Evolutionary conservation across 2,797 vertebrate genomes (phyloP).

Genomic region (Dallia pectoralis): DNA sequence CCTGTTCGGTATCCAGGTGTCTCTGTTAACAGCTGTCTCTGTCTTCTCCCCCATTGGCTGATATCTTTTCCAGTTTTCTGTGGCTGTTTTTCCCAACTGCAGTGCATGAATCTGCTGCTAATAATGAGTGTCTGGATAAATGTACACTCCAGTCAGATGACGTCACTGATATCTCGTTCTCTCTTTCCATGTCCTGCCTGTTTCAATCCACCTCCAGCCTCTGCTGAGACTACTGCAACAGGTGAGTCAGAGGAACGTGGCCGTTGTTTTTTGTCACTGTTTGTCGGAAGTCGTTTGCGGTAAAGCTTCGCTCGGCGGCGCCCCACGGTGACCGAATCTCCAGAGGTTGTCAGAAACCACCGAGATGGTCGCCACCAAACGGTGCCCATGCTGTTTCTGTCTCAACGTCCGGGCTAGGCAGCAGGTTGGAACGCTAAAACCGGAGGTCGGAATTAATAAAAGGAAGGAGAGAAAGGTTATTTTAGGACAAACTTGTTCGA

Average conservation of each 20-base stretch:
- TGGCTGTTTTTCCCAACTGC: conserved; percentile 14
- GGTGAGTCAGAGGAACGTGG: not conserved
- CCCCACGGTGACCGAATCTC: not conserved
- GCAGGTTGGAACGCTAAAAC: not conserved
- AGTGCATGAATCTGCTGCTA: conserved; percentile 10
- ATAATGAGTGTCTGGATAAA: not conserved
- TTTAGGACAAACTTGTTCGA: not conserved
- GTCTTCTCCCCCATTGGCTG: conserved; percentile 10
- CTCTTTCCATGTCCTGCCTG: not conserved
- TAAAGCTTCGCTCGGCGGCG: not conserved
- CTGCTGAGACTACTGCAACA: not conserved
- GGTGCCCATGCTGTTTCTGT: too few relatives aligned
- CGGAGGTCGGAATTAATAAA: not conserved
- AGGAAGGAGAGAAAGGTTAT: not conserved
- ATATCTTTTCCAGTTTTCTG: conserved; percentile 5
- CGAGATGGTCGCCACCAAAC: too few relatives aligned
- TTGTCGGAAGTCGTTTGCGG: not conserved
- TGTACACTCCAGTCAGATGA: conserved; percentile 37
- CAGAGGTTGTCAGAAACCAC: too few relatives aligned
- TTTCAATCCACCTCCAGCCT: not conserved
- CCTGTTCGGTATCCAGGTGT: conserved; percentile 27
- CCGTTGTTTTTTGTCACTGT: not conserved
- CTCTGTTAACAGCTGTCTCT: conserved; percentile 23
- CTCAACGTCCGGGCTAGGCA: not conserved
- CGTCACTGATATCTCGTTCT: not conserved